These are phyloP conservation scores for Valencia hispanica DNA, from an alignment of 2,797 vertebrate species.

Conservation along the genomic window DNA sequence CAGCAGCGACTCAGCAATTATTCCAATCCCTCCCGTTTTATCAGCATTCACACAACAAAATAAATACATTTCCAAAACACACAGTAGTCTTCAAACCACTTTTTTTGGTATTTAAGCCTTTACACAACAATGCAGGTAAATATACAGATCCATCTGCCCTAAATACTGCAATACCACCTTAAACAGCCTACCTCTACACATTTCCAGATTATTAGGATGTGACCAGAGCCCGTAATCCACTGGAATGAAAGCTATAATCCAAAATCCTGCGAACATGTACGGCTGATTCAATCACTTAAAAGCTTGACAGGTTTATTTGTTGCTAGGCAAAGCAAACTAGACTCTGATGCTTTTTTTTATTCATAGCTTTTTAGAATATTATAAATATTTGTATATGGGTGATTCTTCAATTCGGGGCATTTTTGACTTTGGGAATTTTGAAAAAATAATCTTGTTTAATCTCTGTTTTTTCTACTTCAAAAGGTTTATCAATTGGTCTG, in stretches of 20 bases:
- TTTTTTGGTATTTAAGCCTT: neutral
- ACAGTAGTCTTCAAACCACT: neutral
- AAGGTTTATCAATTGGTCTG: too few relatives aligned
- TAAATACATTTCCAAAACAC: neutral
- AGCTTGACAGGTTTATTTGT: constrained; percentile 5
- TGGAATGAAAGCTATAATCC: constrained; percentile 59
- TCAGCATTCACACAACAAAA: neutral
- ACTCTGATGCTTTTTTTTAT: constrained; percentile 1
- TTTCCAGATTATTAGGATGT: constrained; percentile 66
- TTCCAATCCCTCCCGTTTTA: neutral
- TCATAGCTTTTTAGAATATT: neutral
- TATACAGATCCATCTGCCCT: neutral
- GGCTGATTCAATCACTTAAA: constrained; percentile 12
- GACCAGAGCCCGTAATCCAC: constrained; percentile 58
- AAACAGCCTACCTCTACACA: constrained; percentile 57
- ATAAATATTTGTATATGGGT: neutral
- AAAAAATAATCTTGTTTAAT: too few relatives aligned
- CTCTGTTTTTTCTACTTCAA: too few relatives aligned
- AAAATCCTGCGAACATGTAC: constrained; percentile 36
- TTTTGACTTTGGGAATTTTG: too few relatives aligned
- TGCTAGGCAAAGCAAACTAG: neutral
- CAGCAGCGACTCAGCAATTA: neutral
- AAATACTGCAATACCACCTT: constrained; percentile 3
- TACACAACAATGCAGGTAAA: neutral
- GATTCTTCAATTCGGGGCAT: too few relatives aligned